A percentile compares a stretch with the other conserved stretches of the same genome.
Conservation (phyloP, 2,113 vertebrate species). For the Atractosteus spatula region DNA sequence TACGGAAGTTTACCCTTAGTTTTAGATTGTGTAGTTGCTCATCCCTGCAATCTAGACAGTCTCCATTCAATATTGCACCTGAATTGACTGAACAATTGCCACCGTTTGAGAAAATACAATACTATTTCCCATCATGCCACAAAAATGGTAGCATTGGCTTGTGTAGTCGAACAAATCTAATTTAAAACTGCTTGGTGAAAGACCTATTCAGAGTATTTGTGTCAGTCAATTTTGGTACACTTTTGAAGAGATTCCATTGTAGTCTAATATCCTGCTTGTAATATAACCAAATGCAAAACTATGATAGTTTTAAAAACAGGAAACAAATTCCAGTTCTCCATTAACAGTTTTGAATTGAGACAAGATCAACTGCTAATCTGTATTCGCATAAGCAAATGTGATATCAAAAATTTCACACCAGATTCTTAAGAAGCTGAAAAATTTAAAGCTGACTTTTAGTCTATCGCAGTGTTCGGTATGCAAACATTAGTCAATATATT, state of each 20-base stretch:
- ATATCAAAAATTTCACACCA: background rate
- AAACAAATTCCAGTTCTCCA: too few relatives aligned
- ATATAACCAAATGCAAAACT: too few relatives aligned
- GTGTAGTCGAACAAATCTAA: too few relatives aligned
- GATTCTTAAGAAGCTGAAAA: background rate
- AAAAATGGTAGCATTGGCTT: too few relatives aligned
- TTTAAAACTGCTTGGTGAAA: too few relatives aligned
- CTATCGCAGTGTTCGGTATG: too few relatives aligned
- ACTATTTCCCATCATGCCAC: too few relatives aligned
- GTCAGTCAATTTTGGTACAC: slow-evolving; percentile 58
- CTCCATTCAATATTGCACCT: slow-evolving; percentile 57
- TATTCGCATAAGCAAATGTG: background rate
- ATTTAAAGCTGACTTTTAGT: too few relatives aligned
- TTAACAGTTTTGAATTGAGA: background rate
- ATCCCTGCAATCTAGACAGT: background rate
- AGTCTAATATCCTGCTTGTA: too few relatives aligned
- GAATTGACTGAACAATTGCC: slow-evolving; percentile 55
- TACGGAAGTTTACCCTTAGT: background rate
- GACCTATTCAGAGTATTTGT: background rate
- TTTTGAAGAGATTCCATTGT: slow-evolving; percentile 45
- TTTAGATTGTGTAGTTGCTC: background rate
- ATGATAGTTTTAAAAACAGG: too few relatives aligned
- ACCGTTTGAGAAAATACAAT: background rate
- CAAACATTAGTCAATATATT: too few relatives aligned
- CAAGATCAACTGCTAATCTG: background rate